Base-by-base conservation (phyloP, 1,140 invertebrate species). In the Polypedilum pembai region DNA sequence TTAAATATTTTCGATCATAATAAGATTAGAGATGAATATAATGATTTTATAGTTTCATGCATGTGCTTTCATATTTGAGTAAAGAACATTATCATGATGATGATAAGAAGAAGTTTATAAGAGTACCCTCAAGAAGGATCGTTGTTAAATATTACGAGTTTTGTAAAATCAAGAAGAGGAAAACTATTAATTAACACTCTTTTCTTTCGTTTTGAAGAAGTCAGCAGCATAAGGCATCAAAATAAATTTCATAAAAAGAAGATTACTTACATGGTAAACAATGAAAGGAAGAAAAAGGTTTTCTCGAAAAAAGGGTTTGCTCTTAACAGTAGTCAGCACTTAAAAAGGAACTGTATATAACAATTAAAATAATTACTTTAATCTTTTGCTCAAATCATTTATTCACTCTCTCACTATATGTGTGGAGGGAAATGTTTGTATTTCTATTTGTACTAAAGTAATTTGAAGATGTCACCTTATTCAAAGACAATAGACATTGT, bases 141-240 rank as follows among this genome's bases (percentile, higher is more conserved):
- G 1, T 33, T 33, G 24, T 33, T 33, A 5, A n/a, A 3, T 33
- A 33, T 33, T 33, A 33, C 12, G 45, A 56, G 45, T 56, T 56
- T 56, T 8, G 15, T 56, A n/a, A 33, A 33, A n/a, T 56, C 15
- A 12, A 56, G n/a, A 56, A 18, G 4, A 69, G 65, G 65, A 20
- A 69, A 69, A 69, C 65, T 69, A 69, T 69, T 69, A 69, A 69
- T 69, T 69, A 69, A 69, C 65, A 69, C 65, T 69, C 8, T 69
- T 69, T 18, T 20, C 10, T 69, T 69, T 20, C 12, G 17, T 21
- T 18, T 7, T 8, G 17, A 2, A 20, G 7, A 20, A 56, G 45
- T 56, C 17, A 21, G 20, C 18, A 20, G 7, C 17, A 18, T 69
- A 7, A 56, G n/a, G 45, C 24, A 33, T 33, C 24, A 33, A 33